These are phyloP conservation scores for Petroica traversi DNA, from an alignment of 2,113 vertebrate genomes.

Conservation along the genomic window DNA sequence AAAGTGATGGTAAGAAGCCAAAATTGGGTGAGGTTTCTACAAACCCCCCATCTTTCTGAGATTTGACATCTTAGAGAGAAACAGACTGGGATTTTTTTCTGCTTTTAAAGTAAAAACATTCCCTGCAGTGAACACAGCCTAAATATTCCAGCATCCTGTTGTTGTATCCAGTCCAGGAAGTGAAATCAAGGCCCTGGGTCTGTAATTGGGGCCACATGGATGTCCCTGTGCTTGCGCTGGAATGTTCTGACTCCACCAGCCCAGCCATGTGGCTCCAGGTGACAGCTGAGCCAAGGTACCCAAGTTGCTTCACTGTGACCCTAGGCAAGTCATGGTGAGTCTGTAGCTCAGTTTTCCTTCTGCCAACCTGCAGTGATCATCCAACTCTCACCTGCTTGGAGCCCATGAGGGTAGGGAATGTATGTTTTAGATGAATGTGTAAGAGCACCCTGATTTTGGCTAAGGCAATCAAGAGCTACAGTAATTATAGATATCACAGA, in stretches of 20 bases:
- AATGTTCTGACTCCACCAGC: background rate
- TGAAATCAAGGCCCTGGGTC: background rate
- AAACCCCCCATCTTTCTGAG: background rate
- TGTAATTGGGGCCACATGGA: constrained; percentile 40
- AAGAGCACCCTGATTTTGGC: background rate
- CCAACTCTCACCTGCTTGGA: background rate
- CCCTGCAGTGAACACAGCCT: background rate
- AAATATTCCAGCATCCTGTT: constrained; percentile 21
- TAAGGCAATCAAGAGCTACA: background rate
- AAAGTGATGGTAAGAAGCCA: background rate
- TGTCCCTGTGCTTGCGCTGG: fast-evolving
- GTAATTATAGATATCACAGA: background rate
- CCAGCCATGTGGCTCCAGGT: background rate
- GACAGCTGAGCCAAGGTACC: background rate
- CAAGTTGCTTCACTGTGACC: fast-evolving
- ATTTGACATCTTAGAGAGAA: constrained; percentile 6
- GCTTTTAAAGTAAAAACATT: constrained; percentile 21
- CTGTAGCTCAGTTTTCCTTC: background rate
- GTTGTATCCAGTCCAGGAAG: constrained; percentile 18
- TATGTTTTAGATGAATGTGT: background rate
- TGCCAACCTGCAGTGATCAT: background rate
- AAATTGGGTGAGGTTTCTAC: background rate
- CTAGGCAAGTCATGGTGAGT: background rate
- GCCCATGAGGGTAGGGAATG: background rate
- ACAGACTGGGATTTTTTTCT: background rate